Evolutionary conservation across 2,888 invertebrate genomes (phyloP).

Genomic region (Drosophila birchii): DNA sequence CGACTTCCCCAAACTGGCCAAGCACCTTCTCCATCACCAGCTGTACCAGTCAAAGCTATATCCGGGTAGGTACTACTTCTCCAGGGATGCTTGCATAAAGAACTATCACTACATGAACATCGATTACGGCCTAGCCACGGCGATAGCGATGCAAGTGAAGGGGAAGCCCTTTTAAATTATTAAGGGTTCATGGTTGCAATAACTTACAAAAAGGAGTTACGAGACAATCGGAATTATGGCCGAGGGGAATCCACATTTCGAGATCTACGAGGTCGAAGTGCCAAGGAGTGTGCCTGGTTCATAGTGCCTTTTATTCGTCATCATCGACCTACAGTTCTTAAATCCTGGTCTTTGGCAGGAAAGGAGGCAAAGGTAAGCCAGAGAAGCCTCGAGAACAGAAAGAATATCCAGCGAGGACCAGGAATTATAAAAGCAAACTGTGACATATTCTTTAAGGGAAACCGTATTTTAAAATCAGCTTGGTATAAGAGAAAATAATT

Average conservation of each 20-base stretch:
- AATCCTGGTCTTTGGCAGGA: background rate
- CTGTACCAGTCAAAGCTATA: slow-evolving; percentile 85
- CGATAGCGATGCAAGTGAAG: slow-evolving; percentile 85
- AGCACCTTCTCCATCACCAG: slow-evolving; percentile 86
- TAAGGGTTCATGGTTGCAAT: slow-evolving; percentile 85
- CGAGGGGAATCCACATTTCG: slow-evolving; percentile 86
- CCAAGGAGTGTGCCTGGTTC: slow-evolving; percentile 85
- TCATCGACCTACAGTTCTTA: background rate
- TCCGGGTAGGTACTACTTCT: slow-evolving; percentile 86
- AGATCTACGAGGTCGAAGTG: slow-evolving; percentile 86
- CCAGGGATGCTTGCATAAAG: slow-evolving; percentile 73
- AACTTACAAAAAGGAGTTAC: slow-evolving; percentile 80
- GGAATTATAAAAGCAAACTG: slow-evolving; percentile 1
- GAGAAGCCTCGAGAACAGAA: background rate
- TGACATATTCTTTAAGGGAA: background rate
- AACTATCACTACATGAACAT: slow-evolving; percentile 24
- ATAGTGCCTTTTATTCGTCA: slow-evolving; percentile 54
- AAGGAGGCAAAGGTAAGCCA: background rate
- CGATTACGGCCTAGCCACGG: slow-evolving; percentile 85
- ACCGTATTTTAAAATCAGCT: too few relatives aligned
- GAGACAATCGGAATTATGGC: background rate
- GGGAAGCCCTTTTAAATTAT: slow-evolving; percentile 88
- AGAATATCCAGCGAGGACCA: background rate
- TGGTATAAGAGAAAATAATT: too few relatives aligned
- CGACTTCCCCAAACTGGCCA: slow-evolving; percentile 85